phyloP scores from a whole-genome alignment of 2,113 vertebrate species.

The Bettongia penicillata region DNA sequence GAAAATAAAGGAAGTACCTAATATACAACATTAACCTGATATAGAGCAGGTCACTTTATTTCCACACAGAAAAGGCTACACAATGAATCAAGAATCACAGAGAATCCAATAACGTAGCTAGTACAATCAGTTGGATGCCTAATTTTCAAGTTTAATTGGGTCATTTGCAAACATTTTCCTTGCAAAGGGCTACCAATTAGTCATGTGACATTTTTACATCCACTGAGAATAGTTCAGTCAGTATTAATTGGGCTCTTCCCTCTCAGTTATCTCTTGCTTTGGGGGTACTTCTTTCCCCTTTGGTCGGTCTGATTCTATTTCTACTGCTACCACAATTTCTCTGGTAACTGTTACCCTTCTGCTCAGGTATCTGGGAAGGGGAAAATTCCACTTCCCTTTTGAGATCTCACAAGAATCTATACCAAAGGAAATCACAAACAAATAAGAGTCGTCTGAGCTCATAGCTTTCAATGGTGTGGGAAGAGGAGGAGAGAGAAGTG shows the following conservation, averaged over 20 bases:
- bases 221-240: background rate
- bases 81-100: too few species aligned
- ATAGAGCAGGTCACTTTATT: background rate
- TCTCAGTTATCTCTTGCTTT: background rate
- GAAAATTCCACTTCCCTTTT: background rate
- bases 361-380: background rate
- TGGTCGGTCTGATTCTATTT: background rate
- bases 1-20: background rate
- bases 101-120: too few species aligned
- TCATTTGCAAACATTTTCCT: too few species aligned
- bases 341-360: background rate
- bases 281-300: background rate
- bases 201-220: background rate
- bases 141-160: too few species aligned
- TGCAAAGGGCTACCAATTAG: background rate
- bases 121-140: too few species aligned
- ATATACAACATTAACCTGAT: background rate
- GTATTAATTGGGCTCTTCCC: background rate
- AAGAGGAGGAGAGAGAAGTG: background rate
- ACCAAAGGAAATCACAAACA: background rate
- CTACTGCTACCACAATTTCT: background rate
- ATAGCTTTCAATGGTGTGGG: too few species aligned
- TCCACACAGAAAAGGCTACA: background rate
- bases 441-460: background rate
- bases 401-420: background rate